These are phyloP conservation scores for Lepidothrix coronata DNA, from an alignment of 2,113 vertebrate genomes.

Conservation along the genomic window DNA sequence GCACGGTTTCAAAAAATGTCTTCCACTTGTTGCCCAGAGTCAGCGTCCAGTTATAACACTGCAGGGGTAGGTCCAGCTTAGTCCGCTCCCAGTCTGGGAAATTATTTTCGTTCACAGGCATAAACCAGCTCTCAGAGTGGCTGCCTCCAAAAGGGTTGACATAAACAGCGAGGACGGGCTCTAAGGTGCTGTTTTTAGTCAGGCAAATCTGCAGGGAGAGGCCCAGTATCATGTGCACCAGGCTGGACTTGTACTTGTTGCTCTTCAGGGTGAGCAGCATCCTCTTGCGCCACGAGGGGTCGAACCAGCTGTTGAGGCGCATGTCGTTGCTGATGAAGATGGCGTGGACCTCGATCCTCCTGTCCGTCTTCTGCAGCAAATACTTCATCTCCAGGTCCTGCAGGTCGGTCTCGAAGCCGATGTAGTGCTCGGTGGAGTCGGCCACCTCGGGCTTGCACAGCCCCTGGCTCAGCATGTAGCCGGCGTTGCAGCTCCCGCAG, in stretches of 20 bases:
- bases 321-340: constrained; percentile 99
- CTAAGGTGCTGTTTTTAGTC: constrained; percentile 97
- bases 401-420: constrained; percentile 94
- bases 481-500: constrained; percentile 89
- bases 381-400: constrained; percentile 94
- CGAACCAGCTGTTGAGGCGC: constrained; percentile 98
- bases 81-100: constrained; percentile 95
- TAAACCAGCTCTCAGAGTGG: constrained; percentile 98
- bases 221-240: constrained; percentile 95
- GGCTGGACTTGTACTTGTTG: constrained; percentile 97
- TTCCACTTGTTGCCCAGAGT: constrained; percentile 97
- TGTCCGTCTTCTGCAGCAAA: constrained; percentile 88
- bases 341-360: constrained; percentile 92
- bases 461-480: constrained; percentile 89
- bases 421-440: constrained; percentile 93
- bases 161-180: constrained; percentile 91
- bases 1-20: constrained; percentile 96
- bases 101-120: constrained; percentile 88
- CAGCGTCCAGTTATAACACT: constrained; percentile 97
- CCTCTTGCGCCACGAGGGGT: constrained; percentile 94
- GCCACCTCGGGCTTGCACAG: constrained; percentile 91
- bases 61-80: constrained; percentile 90
- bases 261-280: constrained; percentile 97
- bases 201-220: constrained; percentile 94
- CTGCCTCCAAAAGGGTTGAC: constrained; percentile 96